phyloP scores from a whole-genome alignment of 2,797 vertebrate genomes.

The Phoebastria nigripes region DNA sequence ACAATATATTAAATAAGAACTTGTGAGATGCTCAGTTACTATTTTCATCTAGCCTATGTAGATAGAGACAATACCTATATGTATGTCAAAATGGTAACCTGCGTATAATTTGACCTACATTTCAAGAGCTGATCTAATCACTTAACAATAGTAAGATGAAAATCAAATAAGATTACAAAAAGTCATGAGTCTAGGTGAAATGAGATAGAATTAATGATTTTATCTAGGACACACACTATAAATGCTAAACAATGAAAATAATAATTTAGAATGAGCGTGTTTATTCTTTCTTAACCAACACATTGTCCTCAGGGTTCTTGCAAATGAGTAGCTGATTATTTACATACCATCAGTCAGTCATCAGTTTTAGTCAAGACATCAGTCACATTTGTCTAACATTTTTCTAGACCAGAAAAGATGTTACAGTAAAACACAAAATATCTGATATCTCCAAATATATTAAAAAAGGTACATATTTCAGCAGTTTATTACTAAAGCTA shows the following conservation, averaged over 20 bases:
- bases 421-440: not conserved
- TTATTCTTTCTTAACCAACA: conserved; percentile 47
- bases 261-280: not conserved
- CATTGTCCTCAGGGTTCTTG: conserved; percentile 50
- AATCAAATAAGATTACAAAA: not conserved
- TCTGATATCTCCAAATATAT: not conserved
- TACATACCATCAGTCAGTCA: conserved; percentile 60
- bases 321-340: conserved; percentile 46
- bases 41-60: not conserved
- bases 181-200: not conserved
- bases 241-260: conserved; percentile 49
- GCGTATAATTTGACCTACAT: not conserved
- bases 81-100: not conserved
- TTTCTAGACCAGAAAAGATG: conserved; percentile 8
- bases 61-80: not conserved
- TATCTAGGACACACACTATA: conserved; percentile 28
- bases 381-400: conserved; percentile 30
- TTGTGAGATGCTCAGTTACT: not conserved
- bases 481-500: not conserved
- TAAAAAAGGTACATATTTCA: not conserved
- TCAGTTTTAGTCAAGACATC: conserved; percentile 50
- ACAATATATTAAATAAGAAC: not conserved
- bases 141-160: not conserved
- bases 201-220: conserved; percentile 42
- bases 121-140: not conserved